Evolutionary conservation across 2,113 vertebrate species (phyloP).

Genomic region (Nipponia nippon): DNA sequence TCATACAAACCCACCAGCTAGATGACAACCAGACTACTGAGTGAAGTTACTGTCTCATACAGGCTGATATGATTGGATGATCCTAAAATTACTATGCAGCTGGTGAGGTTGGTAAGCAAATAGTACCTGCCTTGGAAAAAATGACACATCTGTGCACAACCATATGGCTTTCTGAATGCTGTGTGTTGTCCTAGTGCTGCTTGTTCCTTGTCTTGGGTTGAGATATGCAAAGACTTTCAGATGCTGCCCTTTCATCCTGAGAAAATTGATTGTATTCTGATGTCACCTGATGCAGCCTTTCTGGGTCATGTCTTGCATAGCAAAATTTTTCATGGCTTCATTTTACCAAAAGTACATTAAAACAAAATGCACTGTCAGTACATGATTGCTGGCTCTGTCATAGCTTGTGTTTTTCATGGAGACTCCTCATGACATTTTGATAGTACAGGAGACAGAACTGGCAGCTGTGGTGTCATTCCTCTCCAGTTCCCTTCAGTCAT

Average conservation of each 20-base stretch:
- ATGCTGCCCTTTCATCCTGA: not conserved
- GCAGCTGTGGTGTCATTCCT: not conserved
- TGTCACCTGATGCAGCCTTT: not conserved
- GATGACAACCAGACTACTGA: not conserved
- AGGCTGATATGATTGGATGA: not conserved
- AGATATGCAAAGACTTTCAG: not conserved
- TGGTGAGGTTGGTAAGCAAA: not conserved
- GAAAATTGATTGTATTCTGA: not conserved
- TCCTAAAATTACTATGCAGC: not conserved
- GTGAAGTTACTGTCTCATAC: not conserved
- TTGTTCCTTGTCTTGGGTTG: not conserved
- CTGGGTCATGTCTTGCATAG: not conserved
- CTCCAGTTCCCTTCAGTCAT: not conserved
- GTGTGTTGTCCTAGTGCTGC: not conserved
- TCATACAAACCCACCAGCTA: not conserved
- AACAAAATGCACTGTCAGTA: rapidly evolving
- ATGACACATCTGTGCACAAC: not conserved
- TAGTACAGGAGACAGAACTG: not conserved
- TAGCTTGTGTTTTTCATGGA: not conserved
- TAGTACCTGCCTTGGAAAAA: not conserved
- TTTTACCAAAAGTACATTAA: not conserved
- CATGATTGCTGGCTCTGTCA: not conserved
- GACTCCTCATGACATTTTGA: not conserved
- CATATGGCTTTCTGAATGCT: not conserved
- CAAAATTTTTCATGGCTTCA: not conserved